phyloP scores from a whole-genome alignment of 2,113 vertebrate species.

The Brachyhypopomus occidentalis region DNA sequence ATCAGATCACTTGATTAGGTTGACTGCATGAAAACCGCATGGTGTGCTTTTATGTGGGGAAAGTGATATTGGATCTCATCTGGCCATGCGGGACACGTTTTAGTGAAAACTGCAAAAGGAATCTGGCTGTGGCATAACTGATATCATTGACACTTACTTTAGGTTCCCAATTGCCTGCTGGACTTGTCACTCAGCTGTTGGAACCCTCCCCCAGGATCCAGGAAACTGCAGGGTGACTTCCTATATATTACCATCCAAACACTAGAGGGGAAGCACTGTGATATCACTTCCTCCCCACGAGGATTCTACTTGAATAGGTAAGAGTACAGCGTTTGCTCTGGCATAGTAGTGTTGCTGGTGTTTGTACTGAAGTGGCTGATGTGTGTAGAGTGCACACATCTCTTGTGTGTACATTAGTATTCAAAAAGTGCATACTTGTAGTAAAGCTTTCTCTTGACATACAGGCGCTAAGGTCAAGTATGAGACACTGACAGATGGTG shows the following conservation, averaged over 20 bases:
- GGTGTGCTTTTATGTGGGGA: no score
- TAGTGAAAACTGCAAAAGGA: no score
- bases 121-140: neutral
- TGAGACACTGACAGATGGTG: neutral
- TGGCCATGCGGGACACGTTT: no score
- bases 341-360: no score
- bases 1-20: no score
- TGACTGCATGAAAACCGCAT: no score
- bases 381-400: no score
- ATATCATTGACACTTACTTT: constrained; percentile 17
- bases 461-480: neutral
- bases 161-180: constrained; percentile 71
- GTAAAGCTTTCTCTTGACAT: neutral
- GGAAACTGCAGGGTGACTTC: constrained; percentile 82
- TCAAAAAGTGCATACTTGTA: no score
- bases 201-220: constrained; percentile 81
- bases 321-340: neutral
- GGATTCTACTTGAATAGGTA: constrained; percentile 82
- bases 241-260: constrained; percentile 77
- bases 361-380: no score
- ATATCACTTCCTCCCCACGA: constrained; percentile 78
- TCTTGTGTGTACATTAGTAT: no score
- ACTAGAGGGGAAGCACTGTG: constrained; percentile 74
- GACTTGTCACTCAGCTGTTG: constrained; percentile 80
- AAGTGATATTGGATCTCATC: no score